Conservation (phyloP, 2,888 invertebrate genomes). For the Leptogaster cylindrica region DNA sequence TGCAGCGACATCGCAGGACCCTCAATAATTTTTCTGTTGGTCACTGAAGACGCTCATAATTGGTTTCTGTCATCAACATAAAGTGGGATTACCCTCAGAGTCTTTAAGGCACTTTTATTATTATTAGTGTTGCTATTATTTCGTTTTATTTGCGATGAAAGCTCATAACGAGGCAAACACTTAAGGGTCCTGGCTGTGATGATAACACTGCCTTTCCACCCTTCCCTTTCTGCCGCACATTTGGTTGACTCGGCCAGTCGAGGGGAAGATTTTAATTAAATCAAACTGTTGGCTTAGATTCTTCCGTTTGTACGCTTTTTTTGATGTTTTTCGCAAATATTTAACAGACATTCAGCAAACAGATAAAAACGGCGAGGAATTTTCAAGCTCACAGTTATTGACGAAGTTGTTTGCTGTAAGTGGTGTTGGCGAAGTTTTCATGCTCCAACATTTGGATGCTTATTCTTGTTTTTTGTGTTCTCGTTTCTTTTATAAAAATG, state of each 20-base stretch:
- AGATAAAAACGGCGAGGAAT: background rate
- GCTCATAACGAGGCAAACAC: slow-evolving; percentile 25
- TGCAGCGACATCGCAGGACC: slow-evolving; percentile 5
- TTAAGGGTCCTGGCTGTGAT: slow-evolving; percentile 18
- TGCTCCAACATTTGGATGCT: too few species aligned
- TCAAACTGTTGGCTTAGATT: slow-evolving; percentile 23
- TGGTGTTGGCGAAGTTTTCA: too few species aligned
- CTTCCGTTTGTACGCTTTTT: slow-evolving; percentile 4
- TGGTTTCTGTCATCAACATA: slow-evolving; percentile 38
- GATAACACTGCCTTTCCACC: slow-evolving; percentile 15
- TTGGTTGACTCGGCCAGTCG: background rate
- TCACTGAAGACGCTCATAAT: slow-evolving; percentile 31
- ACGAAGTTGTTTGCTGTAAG: too few species aligned
- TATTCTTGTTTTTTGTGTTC: too few species aligned
- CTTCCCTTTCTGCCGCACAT: too few species aligned
- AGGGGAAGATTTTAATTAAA: slow-evolving; percentile 32
- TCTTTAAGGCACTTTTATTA: slow-evolving; percentile 37
- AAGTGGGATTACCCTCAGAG: slow-evolving; percentile 25
- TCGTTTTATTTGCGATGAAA: slow-evolving; percentile 29
- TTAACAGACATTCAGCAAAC: slow-evolving; percentile 27
- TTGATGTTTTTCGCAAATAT: slow-evolving; percentile 28
- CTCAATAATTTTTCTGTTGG: slow-evolving; percentile 37
- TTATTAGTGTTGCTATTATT: slow-evolving; percentile 36
- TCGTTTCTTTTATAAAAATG: too few species aligned
- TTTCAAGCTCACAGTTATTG: too few species aligned